phyloP scores from a whole-genome alignment of 2,113 vertebrate species.

The Anthoscopus minutus region DNA sequence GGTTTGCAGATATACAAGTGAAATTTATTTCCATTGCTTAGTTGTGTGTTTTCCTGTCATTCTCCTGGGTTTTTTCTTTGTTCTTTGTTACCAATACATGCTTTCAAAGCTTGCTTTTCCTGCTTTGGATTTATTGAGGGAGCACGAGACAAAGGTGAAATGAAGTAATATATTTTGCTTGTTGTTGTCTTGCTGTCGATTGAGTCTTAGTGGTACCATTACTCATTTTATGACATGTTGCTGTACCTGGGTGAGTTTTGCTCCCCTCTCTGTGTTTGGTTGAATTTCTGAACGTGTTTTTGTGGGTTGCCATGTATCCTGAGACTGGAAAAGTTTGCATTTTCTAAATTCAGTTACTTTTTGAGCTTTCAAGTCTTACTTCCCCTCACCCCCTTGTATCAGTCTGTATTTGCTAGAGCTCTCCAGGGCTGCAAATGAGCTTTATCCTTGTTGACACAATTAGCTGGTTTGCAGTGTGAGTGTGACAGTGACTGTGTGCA shows the following conservation, averaged over 20 bases:
- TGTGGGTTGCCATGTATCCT: not conserved
- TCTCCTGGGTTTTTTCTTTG: not conserved
- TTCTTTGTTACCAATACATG: not conserved
- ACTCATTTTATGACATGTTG: not conserved
- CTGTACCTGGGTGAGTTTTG: not conserved
- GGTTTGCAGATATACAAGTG: not conserved
- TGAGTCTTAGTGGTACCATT: conserved; percentile 5
- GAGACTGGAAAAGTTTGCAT: not conserved
- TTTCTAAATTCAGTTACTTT: not conserved
- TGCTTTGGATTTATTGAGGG: not conserved
- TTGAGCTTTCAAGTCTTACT: not conserved
- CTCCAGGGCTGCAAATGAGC: not conserved
- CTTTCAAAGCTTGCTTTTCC: not conserved
- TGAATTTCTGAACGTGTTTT: not conserved
- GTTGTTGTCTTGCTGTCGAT: not conserved
- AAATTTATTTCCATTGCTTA: not conserved
- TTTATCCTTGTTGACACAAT: not conserved
- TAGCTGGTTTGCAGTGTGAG: not conserved
- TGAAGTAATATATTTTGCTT: conserved; percentile 32
- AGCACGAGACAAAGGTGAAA: conserved; percentile 16
- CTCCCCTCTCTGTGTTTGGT: not conserved
- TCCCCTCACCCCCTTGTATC: not conserved
- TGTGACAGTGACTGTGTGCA: accelerated
- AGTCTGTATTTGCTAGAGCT: not conserved
- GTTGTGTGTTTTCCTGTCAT: not conserved